Base-by-base conservation (phyloP, 1,140 invertebrate species). In the Vanessa atalanta region DNA sequence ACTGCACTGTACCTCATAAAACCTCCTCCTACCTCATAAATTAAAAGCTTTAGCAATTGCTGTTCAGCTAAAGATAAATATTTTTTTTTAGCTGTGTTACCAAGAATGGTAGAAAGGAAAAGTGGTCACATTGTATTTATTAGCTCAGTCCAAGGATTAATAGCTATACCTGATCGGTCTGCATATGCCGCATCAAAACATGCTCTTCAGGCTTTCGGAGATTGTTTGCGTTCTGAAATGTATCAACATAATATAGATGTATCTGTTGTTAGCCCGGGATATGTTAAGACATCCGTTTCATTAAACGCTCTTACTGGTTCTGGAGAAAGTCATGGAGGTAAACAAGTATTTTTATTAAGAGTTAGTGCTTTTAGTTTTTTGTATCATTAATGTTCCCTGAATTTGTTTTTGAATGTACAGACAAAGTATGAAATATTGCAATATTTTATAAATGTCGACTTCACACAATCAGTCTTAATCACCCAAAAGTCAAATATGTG, bases 141-240 rank as follows among this genome's bases (percentile, higher is more conserved):
- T n/a, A 98, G 98, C 89, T 99, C 98, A 78, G 94, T 99, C 3
- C 98, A 99, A 94, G 98, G 98, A 57, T 96, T 96, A 86, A 95
- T 99, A 69, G 96, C 97, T 6, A 95, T 99, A 83, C 98, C 98
- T 51, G 96, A 96, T 86, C 95, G 97, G 75, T 97, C 97, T 47
- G 96, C 97, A 3, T 99, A 99, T 94, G 95, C 96, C 73, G 98
- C 98, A 20, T 98, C 98, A 0, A 99, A 99, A 93, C 98, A 99
- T 94, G 98, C 98, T 3, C 83, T 99, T 16, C 97, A 98, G 94
- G 97, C 97, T 43, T 98, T 97, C 93, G 95, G 95, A 71, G 98
- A 98, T 91, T 94, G 94, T n/a, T 88, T 98, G 15, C 92, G 97
- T 83, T 95, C 97, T 26, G 98, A 98, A 94, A 93, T 98, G 79